phyloP scores from a whole-genome alignment of 2,888 invertebrate genomes.

The Cryptus armator region DNA sequence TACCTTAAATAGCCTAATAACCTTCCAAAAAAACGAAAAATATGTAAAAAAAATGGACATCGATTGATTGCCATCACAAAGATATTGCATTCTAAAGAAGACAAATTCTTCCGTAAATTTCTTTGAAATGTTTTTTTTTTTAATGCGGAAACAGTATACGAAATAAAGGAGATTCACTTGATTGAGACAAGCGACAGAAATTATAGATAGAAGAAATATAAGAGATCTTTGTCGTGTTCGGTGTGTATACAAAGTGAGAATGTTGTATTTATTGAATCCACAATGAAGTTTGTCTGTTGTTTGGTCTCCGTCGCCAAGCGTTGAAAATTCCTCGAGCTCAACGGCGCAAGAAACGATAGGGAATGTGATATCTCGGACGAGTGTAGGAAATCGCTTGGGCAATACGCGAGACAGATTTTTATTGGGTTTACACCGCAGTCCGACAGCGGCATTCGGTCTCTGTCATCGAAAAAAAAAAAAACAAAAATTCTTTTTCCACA shows the following conservation, averaged over 20 bases:
- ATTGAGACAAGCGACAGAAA: not conserved
- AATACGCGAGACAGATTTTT: conserved; percentile 66
- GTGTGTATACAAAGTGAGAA: not conserved
- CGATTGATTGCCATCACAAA: too few species aligned
- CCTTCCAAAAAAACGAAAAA: too few species aligned
- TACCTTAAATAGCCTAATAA: too few species aligned
- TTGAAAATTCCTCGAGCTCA: conserved; percentile 19
- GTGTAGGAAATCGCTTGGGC: conserved; percentile 54
- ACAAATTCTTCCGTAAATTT: not conserved
- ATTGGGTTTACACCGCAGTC: conserved; percentile 69
- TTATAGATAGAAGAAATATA: not conserved
- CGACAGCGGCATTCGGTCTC: conserved; percentile 68
- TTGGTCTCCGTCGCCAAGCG: conserved; percentile 28
- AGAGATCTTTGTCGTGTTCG: not conserved
- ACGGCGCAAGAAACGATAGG: conserved; percentile 32
- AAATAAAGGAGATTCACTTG: not conserved
- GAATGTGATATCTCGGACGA: conserved; percentile 57
- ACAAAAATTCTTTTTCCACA: conserved; percentile 21
- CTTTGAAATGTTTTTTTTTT: not conserved
- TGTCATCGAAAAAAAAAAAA: conserved; percentile 60
- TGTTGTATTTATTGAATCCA: conserved; percentile 38
- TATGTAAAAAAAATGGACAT: too few species aligned
- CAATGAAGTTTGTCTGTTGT: conserved; percentile 36
- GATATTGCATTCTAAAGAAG: not conserved
- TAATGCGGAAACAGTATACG: too few species aligned